Conservation (phyloP, 2,113 vertebrate species). For the Hippocampus guttulatus region DNA sequence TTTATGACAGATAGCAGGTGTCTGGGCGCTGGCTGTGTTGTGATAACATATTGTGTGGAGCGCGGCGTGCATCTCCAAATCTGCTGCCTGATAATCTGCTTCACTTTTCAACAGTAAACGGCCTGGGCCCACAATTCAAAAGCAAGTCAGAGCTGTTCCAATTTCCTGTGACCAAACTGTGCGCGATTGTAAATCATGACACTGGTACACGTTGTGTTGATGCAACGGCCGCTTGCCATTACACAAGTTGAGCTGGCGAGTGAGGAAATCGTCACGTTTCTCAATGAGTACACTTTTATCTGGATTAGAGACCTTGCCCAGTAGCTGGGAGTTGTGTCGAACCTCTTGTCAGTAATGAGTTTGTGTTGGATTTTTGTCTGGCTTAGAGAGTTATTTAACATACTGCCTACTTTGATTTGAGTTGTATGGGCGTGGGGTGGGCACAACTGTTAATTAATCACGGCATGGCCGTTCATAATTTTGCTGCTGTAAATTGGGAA, state of each 20-base stretch:
- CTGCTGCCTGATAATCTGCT: constrained; percentile 68
- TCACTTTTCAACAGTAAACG: constrained; percentile 66
- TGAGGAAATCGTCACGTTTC: constrained; percentile 62
- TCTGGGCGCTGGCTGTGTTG: constrained; percentile 53
- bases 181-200: constrained; percentile 64
- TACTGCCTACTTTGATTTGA: neutral
- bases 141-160: constrained; percentile 59
- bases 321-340: neutral
- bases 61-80: constrained; percentile 65
- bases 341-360: neutral
- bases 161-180: constrained; percentile 69
- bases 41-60: constrained; percentile 65
- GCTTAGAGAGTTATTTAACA: too few species aligned
- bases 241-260: constrained; percentile 50
- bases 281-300: constrained; percentile 47
- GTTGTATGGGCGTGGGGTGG: neutral
- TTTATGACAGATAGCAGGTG: constrained; percentile 75
- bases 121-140: constrained; percentile 60
- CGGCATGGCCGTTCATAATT: neutral
- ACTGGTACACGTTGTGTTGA: constrained; percentile 31
- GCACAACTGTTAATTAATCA: neutral
- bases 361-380: neutral
- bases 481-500: too few species aligned
- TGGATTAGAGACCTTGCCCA: neutral
- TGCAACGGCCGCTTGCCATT: constrained; percentile 55